A percentile compares a stretch with the other conserved stretches of the same genome.
These are phyloP conservation scores for Grantiella picta DNA, from an alignment of 2,113 vertebrate species.

Conservation along the genomic window DNA sequence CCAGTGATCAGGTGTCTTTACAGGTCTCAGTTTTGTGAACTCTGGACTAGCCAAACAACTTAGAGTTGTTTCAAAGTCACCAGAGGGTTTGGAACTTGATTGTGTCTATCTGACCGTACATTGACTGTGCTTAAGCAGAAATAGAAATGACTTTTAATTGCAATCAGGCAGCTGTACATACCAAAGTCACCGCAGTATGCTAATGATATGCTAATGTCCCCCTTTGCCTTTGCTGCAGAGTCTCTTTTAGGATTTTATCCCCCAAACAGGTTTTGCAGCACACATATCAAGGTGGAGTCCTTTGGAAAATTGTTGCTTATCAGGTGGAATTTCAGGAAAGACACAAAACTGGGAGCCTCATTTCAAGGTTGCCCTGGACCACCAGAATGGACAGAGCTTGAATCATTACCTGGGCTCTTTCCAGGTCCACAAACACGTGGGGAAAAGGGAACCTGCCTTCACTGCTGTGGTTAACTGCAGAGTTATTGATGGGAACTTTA, in stretches of 20 bases:
- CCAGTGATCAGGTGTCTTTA: neutral
- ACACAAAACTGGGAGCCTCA: neutral
- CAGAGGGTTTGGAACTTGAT: neutral
- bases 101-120: neutral
- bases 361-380: neutral
- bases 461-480: neutral
- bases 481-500: conserved; percentile 15
- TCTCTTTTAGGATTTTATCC: neutral
- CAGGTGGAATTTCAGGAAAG: neutral
- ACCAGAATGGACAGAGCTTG: accelerated
- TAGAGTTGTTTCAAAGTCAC: conserved; percentile 22
- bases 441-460: neutral
- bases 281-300: neutral
- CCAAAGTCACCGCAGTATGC: neutral
- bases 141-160: conserved; percentile 42
- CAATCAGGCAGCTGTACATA: neutral
- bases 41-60: neutral
- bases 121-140: neutral
- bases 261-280: neutral
- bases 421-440: neutral
- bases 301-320: neutral
- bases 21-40: neutral
- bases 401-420: neutral
- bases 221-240: neutral
- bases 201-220: conserved; percentile 10